phyloP scores from a whole-genome alignment of 2,113 vertebrate genomes.

The Octodon degus region DNA sequence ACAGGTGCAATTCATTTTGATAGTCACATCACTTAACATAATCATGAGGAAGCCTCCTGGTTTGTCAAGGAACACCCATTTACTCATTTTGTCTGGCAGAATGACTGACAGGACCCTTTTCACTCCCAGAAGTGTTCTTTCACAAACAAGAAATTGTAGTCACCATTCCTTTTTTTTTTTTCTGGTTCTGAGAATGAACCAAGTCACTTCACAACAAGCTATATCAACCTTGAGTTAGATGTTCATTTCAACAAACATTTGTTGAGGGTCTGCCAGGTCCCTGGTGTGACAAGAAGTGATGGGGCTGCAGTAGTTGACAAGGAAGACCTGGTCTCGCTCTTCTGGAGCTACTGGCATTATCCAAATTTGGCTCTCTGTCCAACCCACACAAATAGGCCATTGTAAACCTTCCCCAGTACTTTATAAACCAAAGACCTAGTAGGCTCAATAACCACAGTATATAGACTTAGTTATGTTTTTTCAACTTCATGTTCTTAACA shows the following conservation, averaged over 20 bases:
- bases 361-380: background rate
- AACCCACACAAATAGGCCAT: background rate
- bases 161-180: background rate
- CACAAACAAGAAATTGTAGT: background rate
- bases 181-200: background rate
- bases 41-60: fast-evolving
- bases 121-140: background rate
- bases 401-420: background rate
- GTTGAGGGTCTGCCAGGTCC: background rate
- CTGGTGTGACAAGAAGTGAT: fast-evolving
- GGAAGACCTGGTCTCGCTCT: too few species aligned
- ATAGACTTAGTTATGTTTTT: background rate
- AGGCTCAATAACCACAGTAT: fast-evolving
- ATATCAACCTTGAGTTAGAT: background rate
- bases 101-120: background rate
- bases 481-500: too few species aligned
- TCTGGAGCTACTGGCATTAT: background rate
- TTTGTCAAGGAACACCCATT: background rate
- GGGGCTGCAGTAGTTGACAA: fast-evolving
- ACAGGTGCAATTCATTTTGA: background rate
- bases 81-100: background rate
- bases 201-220: background rate
- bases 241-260: background rate
- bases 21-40: background rate
- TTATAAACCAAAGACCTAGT: background rate